Evolutionary conservation across 1,140 invertebrate genomes (phyloP), one percentile per base, ranked within the genome.

Genomic region (Portunus trituberculatus): DNA sequence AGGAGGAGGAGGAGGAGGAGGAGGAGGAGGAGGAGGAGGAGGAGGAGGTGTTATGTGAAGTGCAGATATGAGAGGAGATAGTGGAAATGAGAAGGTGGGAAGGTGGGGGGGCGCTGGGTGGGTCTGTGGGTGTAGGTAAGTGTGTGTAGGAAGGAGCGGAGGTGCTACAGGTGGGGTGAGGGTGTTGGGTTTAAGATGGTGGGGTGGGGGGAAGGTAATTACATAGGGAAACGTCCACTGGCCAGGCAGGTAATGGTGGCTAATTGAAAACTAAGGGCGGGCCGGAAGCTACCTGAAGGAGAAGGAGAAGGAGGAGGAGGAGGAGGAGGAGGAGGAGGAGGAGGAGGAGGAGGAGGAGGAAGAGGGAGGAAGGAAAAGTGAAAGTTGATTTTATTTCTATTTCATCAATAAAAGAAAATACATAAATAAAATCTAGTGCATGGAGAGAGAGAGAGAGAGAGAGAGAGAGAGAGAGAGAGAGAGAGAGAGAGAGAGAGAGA

Each of bases 201-300:
- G 31, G 25, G n/a, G 1, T 6, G 46, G 87, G 6, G 29, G 48
- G 90, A 7, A 52, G 46, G 14, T 91, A 91, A 91, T 91, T 59
- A 32, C 67, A 76, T 20, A 76, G 67, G 67, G 67, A 20, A 76
- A 76, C 67, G 67, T 76, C 67, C 67, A 76, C 48, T 76, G 67
- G 52, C 48, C 59, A 91, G 90, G 90, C 52, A 76, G 90, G 90
- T 67, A 91, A 76, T 76, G 46, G 52, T 4, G 14, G 20, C 52
- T 91, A 91, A 91, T 91, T 91, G 90, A 91, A 91, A 76, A 91
- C 90, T 10, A 25, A 59, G 48, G 39, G 84, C 84, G 84, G 48
- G 89, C 89, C 89, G 89, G 89, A 91, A 91, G 89, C 89, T 46
- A 46, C 84, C 84, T 39, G 39, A 46, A 87, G 84, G 29, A 32